Conservation (phyloP, 1,140 invertebrate genomes). For the Bursaphelenchus mucronatus region DNA sequence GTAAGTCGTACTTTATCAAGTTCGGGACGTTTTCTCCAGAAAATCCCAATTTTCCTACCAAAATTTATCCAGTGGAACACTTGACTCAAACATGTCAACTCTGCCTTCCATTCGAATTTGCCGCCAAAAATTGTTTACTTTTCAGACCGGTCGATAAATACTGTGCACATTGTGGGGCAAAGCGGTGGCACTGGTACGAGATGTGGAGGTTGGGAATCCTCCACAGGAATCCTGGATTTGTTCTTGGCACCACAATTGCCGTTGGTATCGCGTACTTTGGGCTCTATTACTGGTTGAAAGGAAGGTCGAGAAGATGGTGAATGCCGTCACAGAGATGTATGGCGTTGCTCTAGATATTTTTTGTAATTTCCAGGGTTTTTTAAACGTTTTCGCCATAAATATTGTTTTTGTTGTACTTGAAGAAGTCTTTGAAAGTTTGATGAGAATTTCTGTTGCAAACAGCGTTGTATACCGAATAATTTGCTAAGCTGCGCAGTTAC, state of each 20-base stretch:
- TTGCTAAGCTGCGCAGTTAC: no score
- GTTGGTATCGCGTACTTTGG: not conserved
- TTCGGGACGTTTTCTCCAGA: not conserved
- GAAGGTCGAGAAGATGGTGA: not conserved
- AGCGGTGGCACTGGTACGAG: conserved; percentile 1
- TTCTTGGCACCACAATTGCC: not conserved
- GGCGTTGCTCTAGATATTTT: no score
- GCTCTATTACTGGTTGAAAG: conserved; percentile 11
- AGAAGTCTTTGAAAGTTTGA: no score
- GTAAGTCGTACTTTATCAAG: not conserved
- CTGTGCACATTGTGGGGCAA: not conserved
- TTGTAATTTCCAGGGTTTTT: no score
- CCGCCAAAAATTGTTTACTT: not conserved
- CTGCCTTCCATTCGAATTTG: not conserved
- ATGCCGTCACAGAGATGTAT: no score
- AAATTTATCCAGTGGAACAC: no score
- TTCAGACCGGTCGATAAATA: conserved; percentile 1
- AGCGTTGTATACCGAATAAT: no score
- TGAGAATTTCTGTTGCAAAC: no score
- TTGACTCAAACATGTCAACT: not conserved
- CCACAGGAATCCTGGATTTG: conserved; percentile 5
- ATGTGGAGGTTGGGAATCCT: conserved; percentile 10
- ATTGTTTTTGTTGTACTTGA: no score
- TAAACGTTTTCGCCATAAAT: no score
- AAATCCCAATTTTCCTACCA: no score